A percentile compares a stretch with the other conserved stretches of the same genome.
Conservation (phyloP, 2,113 vertebrate species). For the Apodemus sylvaticus region DNA sequence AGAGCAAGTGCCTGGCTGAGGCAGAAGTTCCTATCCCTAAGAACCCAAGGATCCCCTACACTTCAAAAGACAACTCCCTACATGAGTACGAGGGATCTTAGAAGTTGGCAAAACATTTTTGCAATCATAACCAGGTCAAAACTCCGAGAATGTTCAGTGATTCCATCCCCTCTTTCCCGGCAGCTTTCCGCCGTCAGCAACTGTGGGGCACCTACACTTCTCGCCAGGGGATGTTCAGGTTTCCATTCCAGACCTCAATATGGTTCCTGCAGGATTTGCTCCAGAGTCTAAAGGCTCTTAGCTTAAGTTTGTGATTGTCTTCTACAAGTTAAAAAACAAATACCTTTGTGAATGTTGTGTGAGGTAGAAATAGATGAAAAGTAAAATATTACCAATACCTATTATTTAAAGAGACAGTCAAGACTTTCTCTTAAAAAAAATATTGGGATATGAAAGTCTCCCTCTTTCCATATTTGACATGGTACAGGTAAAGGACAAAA, state of each 20-base stretch:
- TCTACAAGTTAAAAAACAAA: constrained; percentile 24
- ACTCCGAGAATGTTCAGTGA: background rate
- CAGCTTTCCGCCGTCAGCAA: background rate
- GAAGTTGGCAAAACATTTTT: background rate
- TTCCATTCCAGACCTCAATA: background rate
- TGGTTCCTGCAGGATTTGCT: background rate
- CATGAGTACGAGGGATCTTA: background rate
- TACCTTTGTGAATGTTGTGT: background rate
- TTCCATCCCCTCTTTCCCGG: no score
- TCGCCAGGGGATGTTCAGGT: background rate
- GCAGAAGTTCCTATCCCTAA: background rate
- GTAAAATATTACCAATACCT: constrained; percentile 24
- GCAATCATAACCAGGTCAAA: background rate
- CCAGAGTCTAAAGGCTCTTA: background rate
- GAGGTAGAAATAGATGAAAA: background rate
- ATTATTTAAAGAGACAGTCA: background rate
- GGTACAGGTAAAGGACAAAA: background rate
- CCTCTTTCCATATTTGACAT: background rate
- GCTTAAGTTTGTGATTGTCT: background rate
- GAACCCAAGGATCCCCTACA: background rate
- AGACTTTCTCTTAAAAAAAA: background rate
- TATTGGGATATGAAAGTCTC: background rate
- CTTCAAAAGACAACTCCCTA: background rate
- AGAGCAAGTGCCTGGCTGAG: background rate
- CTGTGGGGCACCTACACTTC: fast-evolving